Base-by-base conservation (phyloP, 1,140 invertebrate genomes). In the Agrypnia vestita region DNA sequence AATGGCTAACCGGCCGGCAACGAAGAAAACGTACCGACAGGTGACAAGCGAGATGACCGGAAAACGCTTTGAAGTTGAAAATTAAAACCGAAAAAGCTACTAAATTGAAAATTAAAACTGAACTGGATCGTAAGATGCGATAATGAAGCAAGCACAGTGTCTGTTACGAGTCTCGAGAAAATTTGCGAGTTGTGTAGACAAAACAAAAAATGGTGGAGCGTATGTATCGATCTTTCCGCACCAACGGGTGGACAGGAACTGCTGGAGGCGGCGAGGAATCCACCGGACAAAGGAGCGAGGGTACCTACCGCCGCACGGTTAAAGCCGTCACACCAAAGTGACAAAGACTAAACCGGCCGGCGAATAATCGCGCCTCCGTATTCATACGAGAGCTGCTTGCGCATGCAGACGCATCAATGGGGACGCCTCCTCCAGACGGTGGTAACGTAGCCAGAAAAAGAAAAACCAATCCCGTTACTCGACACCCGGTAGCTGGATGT, bases 381-480 rank as follows among this genome's bases (percentile, higher is more conserved):
- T 64, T 8, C 17, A 35, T 44, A n/a, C 64, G 64, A n/a, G 11
- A 21, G 7, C 64, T 46, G 35, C 64, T 43, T 47, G 10, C 25
- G 13, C 13, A 55, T 71, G 67, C 67, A 53, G 69, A 25, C 69
- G 51, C 69, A 73, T 73, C 69, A 73, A 73, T 73, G 69, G 69
- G 46, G 47, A 73, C 69, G 69, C 47, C 69, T 55, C 9, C 21
- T 73, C 69, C 69, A 73, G 67, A 71, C 67, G 47, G 43, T 11
- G 13, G 67, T 47, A 46, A 12, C 35, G 47, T 51, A 73, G 69
- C 69, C 47, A 55, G 69, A 73, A 73, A 73, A 73, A 73, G 69
- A 55, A 73, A 73, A 73, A 25, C 21, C 13, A 12, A 46, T 21
- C 8, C 43, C 43, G 64, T 47, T 69, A 69, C 64, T 69, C 46